Conservation (phyloP, 92 coral and sea anemone species). For the Parazoanthus swiftii region DNA sequence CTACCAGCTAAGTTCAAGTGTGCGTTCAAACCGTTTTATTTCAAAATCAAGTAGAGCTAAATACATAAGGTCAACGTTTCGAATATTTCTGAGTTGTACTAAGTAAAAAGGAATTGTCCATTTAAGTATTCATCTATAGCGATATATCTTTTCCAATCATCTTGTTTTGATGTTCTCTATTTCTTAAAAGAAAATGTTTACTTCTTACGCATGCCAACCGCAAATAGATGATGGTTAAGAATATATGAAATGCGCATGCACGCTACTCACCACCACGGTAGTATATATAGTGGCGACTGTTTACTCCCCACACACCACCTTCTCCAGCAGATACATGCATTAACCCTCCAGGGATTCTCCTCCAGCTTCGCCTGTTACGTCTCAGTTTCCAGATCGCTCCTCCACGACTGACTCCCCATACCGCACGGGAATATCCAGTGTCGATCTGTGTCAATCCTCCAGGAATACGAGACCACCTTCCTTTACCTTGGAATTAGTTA, state of each 20-base stretch:
- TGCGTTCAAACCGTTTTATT: background rate
- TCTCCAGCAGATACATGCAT: conserved; percentile 48
- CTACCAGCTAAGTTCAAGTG: background rate
- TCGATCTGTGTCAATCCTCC: conserved; percentile 41
- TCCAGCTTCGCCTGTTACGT: conserved; percentile 37
- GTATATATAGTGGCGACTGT: conserved; percentile 7
- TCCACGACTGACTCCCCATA: conserved; percentile 36
- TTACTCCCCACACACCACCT: conserved; percentile 46
- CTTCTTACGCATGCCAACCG: background rate
- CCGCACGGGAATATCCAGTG: conserved; percentile 17
- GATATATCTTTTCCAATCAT: too few relatives aligned
- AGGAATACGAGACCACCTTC: conserved; percentile 37
- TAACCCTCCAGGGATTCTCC: conserved; percentile 32
- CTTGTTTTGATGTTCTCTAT: background rate
- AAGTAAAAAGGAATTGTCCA: too few relatives aligned
- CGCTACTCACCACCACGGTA: conserved; percentile 26
- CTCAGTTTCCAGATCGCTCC: conserved; percentile 30
- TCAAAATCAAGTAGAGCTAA: background rate
- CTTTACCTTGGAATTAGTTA: background rate
- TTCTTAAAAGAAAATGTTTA: too few relatives aligned
- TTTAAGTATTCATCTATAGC: too few relatives aligned
- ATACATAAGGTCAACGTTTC: too few relatives aligned
- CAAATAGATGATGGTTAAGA: background rate
- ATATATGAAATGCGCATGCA: background rate
- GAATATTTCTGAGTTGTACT: too few relatives aligned